Evolutionary conservation across 2,113 vertebrate species (phyloP), one percentile per base, ranked within the genome.

Genomic region (Calypte anna): DNA sequence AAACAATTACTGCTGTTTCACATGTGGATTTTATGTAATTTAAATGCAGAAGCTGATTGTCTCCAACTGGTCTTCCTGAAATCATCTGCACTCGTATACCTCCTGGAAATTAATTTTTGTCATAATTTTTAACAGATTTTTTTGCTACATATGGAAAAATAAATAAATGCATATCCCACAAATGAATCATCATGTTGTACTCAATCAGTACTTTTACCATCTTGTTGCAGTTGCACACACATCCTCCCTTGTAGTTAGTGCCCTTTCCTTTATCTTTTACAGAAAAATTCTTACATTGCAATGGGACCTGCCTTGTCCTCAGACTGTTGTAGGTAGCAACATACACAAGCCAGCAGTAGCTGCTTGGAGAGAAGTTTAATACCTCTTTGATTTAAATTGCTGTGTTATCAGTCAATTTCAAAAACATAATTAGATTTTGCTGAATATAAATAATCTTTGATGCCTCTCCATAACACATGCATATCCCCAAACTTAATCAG

Each of bases 341-440:
- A 10, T 31, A 24, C 83, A 18, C 27, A 64, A 46, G 24, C 1
- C 3, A 72, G 43, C 73, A 57, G 62, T 72, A 79, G 54, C 87
- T 91, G 40, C 74, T 70, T 58, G n/a, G 30, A 85, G 40, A 74
- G 16, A 76, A 69, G 25, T 46, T 27, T 3, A 50, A 27, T 91
- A 22, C 55, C 72, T 59, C 3, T 59, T 64, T 86, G 63, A 96
- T 80, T 95, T 91, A 76, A 17, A 14, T 38, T 62, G 55, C 59
- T 7, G 0, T 74, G 48, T 77, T 93, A 93, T 90, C 44, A 76
- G 62, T 90, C 59, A 30, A 14, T 88, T 93, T 90, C 59, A 62
- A 70, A 93, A 82, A 79, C 17, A 14, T 85, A 84, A 79, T 61
- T 91, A 16, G 86, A 30, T 72, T 91, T 94, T 90, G 62, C 70